A percentile compares a stretch with the other conserved stretches of the same genome.
phyloP scores from a whole-genome alignment of 2,888 invertebrate species.

The Adelognathus sp. region DNA sequence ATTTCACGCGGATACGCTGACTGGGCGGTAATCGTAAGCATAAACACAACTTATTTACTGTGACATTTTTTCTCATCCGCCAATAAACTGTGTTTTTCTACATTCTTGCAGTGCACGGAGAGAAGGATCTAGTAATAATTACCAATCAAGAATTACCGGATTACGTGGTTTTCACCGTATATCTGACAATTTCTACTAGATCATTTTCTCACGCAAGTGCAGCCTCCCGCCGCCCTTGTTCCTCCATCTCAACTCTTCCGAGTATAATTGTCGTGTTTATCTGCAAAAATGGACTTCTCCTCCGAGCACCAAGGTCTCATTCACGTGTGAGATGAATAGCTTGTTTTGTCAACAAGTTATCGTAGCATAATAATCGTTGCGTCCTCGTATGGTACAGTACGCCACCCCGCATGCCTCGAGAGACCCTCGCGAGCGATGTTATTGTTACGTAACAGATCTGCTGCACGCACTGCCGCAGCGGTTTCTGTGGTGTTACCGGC shows the following conservation, averaged over 20 bases:
- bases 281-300: too few species aligned
- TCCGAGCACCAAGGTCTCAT: too few species aligned
- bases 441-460: slow-evolving; percentile 74
- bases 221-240: too few species aligned
- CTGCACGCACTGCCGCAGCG: slow-evolving; percentile 50
- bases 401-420: slow-evolving; percentile 61
- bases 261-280: too few species aligned
- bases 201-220: too few species aligned
- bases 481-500: slow-evolving; percentile 59
- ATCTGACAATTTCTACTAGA: too few species aligned
- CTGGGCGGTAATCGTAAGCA: neutral
- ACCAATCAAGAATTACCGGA: too few species aligned
- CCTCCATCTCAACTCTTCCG: too few species aligned
- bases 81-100: neutral
- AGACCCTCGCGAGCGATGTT: slow-evolving; percentile 66
- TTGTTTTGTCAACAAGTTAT: neutral
- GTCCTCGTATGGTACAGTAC: slow-evolving; percentile 57
- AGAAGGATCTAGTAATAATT: too few species aligned
- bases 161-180: too few species aligned
- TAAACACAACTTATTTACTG: neutral
- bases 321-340: neutral
- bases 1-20: neutral
- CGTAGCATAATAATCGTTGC: slow-evolving; percentile 36
- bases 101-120: too few species aligned
- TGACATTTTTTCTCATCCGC: neutral